phyloP scores from a whole-genome alignment of 2,888 invertebrate genomes.

The Caradrina kadenii region DNA sequence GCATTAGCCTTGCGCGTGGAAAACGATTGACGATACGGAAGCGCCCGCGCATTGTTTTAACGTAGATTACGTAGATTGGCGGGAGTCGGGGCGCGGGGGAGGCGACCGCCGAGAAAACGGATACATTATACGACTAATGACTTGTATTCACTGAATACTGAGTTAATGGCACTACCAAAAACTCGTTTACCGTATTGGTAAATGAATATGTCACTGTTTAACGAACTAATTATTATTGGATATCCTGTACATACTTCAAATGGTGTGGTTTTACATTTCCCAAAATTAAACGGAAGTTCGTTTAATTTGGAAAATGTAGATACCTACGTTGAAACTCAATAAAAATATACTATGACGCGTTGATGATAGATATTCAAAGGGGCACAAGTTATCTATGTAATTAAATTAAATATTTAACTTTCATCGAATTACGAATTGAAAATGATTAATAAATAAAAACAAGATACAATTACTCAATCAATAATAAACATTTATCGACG shows the following conservation, averaged over 20 bases:
- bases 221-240: slow-evolving; percentile 33
- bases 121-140: slow-evolving; percentile 71
- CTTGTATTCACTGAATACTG: slow-evolving; percentile 58
- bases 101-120: slow-evolving; percentile 69
- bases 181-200: slow-evolving; percentile 54
- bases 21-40: slow-evolving; percentile 86
- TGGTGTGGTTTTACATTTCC: slow-evolving; percentile 4
- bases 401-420: slow-evolving; percentile 21
- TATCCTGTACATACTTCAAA: slow-evolving; percentile 35
- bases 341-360: neutral
- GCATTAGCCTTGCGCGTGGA: slow-evolving; percentile 88
- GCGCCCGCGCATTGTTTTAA: slow-evolving; percentile 84
- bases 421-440: slow-evolving; percentile 24
- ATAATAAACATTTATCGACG: slow-evolving; percentile 65
- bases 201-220: slow-evolving; percentile 57
- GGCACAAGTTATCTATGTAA: slow-evolving; percentile 13
- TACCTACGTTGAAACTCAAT: too few relatives aligned
- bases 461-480: slow-evolving; percentile 64
- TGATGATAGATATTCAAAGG: slow-evolving; percentile 15
- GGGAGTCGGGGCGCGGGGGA: slow-evolving; percentile 26
- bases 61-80: slow-evolving; percentile 75
- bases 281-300: neutral
- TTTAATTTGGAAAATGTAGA: too few relatives aligned
- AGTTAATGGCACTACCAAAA: slow-evolving; percentile 61
- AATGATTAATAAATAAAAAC: slow-evolving; percentile 47